Evolutionary conservation across 2,113 vertebrate species (phyloP), one percentile per base, ranked within the genome.

Genomic region (Geococcyx californianus): DNA sequence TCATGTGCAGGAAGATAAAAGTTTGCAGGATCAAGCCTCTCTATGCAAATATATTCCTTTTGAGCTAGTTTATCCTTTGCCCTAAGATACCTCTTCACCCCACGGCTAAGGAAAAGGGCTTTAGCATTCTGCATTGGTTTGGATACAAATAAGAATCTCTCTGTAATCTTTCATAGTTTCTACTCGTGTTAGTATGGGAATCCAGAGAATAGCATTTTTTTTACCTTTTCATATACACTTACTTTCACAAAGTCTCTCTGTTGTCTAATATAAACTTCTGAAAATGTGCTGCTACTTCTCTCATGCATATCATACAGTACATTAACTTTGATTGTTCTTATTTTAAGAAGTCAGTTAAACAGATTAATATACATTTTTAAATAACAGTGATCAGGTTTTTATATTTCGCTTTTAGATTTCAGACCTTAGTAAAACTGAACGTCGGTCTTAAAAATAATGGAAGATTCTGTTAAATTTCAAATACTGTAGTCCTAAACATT

Each of bases 391-490:
- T 87, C 60, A 72, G 56, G 79, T 92, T 95, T 92, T 87, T 76
- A 76, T 89, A 92, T 20, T 89, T 91, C 60, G 47, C 84, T 87
- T 97, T 94, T 96, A 78, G 45, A 79, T 89, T 92, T 96, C 73
- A 93, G 88, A 95, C 87, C 63, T 96, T 88, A 96, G 90, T 95
- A 97, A 95, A 97, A 94, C 85, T 77, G 92, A 96, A 95, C 89
- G 33, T 96, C 82, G 83, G 91, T 79, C 87, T 95, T 97, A 96
- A 97, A 98, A 97, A 96, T 95, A 95, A 97, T 97, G 95, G 93
- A 98, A 91, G 96, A 96, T 93, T 96, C 74, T 79, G 90, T 95
- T 96, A 96, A 76, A 86, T 95, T 95, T 97, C 87, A 95, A 96
- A 94, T 95, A 96, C 69, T 96, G 77, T 89, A 96, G 93, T 96